phyloP scores from a whole-genome alignment of 2,113 vertebrate species.

The Hemichromis elongatus region DNA sequence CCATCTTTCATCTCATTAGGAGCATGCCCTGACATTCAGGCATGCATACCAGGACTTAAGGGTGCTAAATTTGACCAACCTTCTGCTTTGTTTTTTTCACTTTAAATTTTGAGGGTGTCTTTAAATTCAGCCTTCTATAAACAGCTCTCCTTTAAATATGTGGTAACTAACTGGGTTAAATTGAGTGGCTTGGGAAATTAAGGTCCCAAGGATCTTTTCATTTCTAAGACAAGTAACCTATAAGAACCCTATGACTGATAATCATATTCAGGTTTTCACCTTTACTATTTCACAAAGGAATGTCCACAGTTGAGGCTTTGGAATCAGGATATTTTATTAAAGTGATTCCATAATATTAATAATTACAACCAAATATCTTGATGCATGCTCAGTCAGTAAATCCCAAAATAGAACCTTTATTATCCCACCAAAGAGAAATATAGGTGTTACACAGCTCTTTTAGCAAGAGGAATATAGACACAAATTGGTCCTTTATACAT shows the following conservation, averaged over 20 bases:
- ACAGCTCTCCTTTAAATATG: not conserved
- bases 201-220: not conserved
- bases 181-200: not conserved
- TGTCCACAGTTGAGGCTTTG: not conserved
- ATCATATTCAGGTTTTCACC: not conserved
- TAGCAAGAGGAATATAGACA: too few species aligned
- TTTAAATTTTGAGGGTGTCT: not conserved
- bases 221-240: not conserved
- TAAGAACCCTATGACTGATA: not conserved
- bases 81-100: not conserved
- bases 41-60: rapidly evolving
- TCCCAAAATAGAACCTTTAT: too few species aligned
- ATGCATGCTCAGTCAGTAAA: too few species aligned
- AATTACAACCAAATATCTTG: too few species aligned
- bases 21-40: not conserved
- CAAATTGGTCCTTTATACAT: too few species aligned
- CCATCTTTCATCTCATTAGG: not conserved
- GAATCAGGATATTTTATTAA: rapidly evolving
- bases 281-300: not conserved
- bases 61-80: not conserved
- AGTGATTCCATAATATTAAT: too few species aligned
- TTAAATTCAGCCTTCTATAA: not conserved
- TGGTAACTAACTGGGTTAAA: not conserved
- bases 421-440: too few species aligned
- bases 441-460: too few species aligned